Evolutionary conservation across 1,140 invertebrate genomes (phyloP).

Genomic region (Drosophila mayri): DNA sequence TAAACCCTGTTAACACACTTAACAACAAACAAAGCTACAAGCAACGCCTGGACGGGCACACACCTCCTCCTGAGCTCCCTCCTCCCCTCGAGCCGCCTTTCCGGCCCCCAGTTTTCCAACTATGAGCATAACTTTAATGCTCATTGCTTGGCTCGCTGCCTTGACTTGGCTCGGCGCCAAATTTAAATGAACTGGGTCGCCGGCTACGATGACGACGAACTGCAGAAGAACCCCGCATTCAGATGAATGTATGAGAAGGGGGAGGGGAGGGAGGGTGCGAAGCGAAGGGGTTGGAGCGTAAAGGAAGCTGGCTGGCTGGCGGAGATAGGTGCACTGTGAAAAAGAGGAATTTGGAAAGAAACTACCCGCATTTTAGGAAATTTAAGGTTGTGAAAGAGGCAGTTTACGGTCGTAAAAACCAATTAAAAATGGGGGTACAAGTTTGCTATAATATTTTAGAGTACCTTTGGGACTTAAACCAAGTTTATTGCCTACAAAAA

Average conservation of each 20-base stretch:
- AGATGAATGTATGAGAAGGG: slow-evolving; percentile 8
- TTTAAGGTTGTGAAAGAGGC: background rate
- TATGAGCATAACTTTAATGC: slow-evolving; percentile 78
- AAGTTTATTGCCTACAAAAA: too few species aligned
- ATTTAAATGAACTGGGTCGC: slow-evolving; percentile 78
- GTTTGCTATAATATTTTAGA: background rate
- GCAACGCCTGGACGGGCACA: slow-evolving; percentile 49
- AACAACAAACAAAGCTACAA: slow-evolving; percentile 77
- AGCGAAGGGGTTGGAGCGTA: slow-evolving; percentile 8
- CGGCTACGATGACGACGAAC: slow-evolving; percentile 33
- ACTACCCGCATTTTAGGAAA: background rate
- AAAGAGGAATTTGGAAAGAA: background rate
- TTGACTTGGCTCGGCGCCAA: slow-evolving; percentile 68
- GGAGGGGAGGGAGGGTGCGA: background rate
- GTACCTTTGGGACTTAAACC: background rate
- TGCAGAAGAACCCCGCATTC: slow-evolving; percentile 40
- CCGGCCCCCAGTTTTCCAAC: slow-evolving; percentile 36
- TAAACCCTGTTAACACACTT: slow-evolving; percentile 81
- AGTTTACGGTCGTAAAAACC: background rate
- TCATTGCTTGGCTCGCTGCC: slow-evolving; percentile 60
- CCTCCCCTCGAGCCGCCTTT: background rate
- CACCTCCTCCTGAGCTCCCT: slow-evolving; percentile 8
- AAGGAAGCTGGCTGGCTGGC: slow-evolving; percentile 12
- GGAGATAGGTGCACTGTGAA: slow-evolving; percentile 17
- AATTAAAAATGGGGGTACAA: background rate